Conservation (phyloP, 2,888 invertebrate species). For the Nemoura dubitans region DNA sequence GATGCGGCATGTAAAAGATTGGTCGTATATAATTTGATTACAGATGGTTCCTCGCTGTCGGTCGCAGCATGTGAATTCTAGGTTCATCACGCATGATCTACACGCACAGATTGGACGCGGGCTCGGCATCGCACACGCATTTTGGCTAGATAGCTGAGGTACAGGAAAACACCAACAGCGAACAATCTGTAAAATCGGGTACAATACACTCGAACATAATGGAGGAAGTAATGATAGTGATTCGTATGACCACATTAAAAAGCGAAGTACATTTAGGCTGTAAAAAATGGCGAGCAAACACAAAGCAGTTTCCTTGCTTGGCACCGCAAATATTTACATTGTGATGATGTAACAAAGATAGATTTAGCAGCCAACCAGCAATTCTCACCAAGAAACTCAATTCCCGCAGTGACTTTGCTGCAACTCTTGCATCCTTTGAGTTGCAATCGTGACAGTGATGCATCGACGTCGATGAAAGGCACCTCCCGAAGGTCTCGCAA, state of each 20-base stretch:
- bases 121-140: not conserved
- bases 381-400: no score
- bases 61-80: not conserved
- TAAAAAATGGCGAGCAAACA: not conserved
- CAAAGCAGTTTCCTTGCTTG: not conserved
- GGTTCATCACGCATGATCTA: not conserved
- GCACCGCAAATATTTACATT: not conserved
- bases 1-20: not conserved
- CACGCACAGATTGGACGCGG: not conserved
- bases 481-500: not conserved
- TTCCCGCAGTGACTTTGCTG: not conserved
- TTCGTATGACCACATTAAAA: not conserved
- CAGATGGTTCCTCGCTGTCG: not conserved
- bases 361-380: not conserved
- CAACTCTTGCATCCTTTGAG: not conserved
- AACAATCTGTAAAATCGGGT: not conserved
- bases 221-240: not conserved
- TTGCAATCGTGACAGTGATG: not conserved
- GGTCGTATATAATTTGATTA: constrained; percentile 5
- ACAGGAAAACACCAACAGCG: not conserved
- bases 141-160: not conserved
- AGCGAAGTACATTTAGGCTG: not conserved
- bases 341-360: not conserved
- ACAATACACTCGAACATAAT: not conserved
- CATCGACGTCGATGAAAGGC: not conserved